Evolutionary conservation across 1,140 invertebrate species (phyloP).

Genomic region (Aricia agestis): DNA sequence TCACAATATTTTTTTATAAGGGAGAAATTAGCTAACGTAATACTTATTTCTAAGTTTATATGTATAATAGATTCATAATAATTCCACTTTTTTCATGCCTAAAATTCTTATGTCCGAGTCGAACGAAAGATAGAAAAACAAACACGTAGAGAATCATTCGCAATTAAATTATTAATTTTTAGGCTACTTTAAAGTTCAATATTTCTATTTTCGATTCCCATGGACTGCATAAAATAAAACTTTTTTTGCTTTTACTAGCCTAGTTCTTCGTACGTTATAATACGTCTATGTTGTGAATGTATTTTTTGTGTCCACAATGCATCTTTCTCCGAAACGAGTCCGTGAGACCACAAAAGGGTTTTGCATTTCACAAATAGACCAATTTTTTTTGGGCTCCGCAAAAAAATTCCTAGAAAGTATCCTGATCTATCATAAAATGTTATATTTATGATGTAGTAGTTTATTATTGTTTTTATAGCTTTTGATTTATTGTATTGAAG

Average conservation of each 20-base stretch:
- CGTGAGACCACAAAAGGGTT: conserved; percentile 64
- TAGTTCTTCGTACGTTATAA: conserved; percentile 29
- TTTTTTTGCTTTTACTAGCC: background rate
- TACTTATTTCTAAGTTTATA: background rate
- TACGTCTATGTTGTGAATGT: background rate
- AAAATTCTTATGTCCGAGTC: no score
- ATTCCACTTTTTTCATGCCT: no score
- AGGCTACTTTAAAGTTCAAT: no score
- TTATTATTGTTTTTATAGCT: background rate
- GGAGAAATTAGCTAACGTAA: background rate
- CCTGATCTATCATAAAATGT: background rate
- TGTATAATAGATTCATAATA: background rate
- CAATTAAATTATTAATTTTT: no score
- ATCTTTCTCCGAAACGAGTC: conserved; percentile 54
- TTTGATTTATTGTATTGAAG: background rate
- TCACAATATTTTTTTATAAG: conserved; percentile 3
- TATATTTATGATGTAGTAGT: background rate
- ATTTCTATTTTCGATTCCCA: no score
- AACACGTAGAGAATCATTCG: no score
- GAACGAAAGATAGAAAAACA: no score
- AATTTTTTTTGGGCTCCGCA: conserved; percentile 44
- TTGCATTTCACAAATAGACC: conserved; percentile 62
- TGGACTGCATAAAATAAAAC: no score
- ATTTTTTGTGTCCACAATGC: conserved; percentile 32
- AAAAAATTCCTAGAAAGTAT: conserved; percentile 12